phyloP scores from a whole-genome alignment of 1,140 invertebrate genomes.

The Zelostemma sp. region DNA sequence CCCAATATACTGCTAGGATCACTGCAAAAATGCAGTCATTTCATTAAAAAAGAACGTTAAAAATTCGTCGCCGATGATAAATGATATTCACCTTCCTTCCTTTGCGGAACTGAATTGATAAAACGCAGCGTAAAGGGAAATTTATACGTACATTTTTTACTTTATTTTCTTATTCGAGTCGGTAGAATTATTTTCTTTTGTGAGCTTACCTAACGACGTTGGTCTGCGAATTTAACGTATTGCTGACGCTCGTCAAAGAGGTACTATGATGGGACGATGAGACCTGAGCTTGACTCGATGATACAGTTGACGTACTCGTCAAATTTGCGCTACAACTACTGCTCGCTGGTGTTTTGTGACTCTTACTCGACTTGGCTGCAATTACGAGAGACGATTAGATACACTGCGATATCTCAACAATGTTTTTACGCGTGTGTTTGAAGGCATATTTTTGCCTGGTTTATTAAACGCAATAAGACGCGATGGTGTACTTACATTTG shows the following conservation, averaged over 20 bases:
- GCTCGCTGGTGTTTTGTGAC: conserved; percentile 64
- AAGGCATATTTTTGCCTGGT: too few species aligned
- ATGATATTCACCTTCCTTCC: conserved; percentile 64
- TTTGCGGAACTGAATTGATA: conserved; percentile 56
- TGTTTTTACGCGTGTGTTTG: too few species aligned
- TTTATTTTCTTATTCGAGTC: neutral
- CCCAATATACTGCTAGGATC: conserved; percentile 84
- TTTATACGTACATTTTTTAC: too few species aligned
- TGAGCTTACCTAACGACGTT: conserved; percentile 65
- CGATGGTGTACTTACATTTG: conserved; percentile 70
- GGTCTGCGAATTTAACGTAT: conserved; percentile 63
- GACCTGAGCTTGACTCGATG: conserved; percentile 60
- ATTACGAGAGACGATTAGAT: neutral
- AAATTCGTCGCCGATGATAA: too few species aligned
- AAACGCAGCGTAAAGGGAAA: conserved; percentile 47
- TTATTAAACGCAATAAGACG: too few species aligned
- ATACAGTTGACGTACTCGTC: conserved; percentile 54
- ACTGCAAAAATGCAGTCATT: conserved; percentile 61
- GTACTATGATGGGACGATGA: conserved; percentile 64
- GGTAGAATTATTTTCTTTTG: too few species aligned
- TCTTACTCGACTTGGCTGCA: conserved; percentile 69
- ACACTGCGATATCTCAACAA: neutral
- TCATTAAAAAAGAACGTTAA: too few species aligned
- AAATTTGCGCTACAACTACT: conserved; percentile 59
- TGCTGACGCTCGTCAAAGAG: conserved; percentile 56